Evolutionary conservation across 1,140 invertebrate genomes (phyloP).

Genomic region (Lasioglossum baleicum): DNA sequence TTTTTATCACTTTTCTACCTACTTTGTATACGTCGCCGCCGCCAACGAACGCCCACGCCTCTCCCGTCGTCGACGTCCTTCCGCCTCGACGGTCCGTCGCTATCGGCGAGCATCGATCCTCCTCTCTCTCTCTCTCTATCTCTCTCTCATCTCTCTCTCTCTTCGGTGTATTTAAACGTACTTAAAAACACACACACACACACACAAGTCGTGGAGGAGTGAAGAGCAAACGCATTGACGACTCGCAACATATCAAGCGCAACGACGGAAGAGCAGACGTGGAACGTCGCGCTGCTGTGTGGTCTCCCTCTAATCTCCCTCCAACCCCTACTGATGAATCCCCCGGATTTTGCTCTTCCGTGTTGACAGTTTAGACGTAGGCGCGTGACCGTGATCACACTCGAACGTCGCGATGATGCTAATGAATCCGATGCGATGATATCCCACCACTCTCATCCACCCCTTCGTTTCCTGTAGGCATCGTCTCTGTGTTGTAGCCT

Average conservation of each 20-base stretch:
- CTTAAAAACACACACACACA: slow-evolving; percentile 16
- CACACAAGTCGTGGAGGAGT: slow-evolving; percentile 4
- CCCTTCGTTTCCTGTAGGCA: not conserved
- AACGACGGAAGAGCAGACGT: slow-evolving; percentile 46
- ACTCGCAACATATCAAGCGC: slow-evolving; percentile 68
- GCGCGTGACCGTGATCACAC: slow-evolving; percentile 43
- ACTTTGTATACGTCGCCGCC: slow-evolving; percentile 53
- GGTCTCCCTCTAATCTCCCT: too few relatives aligned
- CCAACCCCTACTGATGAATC: not conserved
- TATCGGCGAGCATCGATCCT: slow-evolving; percentile 9
- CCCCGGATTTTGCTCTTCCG: slow-evolving; percentile 29
- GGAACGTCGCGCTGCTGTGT: not conserved
- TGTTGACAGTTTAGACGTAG: slow-evolving; percentile 50
- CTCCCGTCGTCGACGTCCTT: slow-evolving; percentile 19
- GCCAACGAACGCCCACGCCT: slow-evolving; percentile 34
- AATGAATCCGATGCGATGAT: not conserved
- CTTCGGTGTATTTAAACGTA: slow-evolving; percentile 25
- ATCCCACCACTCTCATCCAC: too few relatives aligned
- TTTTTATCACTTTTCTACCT: slow-evolving; percentile 67
- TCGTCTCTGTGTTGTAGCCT: not conserved
- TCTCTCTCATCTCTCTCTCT: not conserved
- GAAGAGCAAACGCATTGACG: slow-evolving; percentile 41
- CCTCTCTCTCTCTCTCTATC: slow-evolving; percentile 2
- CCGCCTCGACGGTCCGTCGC: not conserved
- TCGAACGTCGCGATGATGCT: slow-evolving; percentile 50